A percentile compares a stretch with the other conserved stretches of the same genome.
Evolutionary conservation across 2,888 invertebrate genomes (phyloP).

Genomic region (Drosophila paramelanica): DNA sequence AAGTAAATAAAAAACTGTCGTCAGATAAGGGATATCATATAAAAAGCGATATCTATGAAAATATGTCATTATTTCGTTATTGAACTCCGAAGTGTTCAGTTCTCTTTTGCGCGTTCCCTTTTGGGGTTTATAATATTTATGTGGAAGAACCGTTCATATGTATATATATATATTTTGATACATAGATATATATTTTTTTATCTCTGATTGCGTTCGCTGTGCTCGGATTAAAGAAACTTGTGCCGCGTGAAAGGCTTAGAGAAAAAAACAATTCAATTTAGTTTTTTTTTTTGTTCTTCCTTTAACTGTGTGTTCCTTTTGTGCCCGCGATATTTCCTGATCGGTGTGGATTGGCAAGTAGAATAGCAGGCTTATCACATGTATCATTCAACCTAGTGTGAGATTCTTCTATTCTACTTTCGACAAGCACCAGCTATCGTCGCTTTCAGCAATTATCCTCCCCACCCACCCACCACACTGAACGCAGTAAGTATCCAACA

Average conservation of each 20-base stretch:
- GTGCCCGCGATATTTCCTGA: not conserved
- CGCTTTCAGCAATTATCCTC: conserved; percentile 3
- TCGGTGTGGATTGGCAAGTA: conserved; percentile 73
- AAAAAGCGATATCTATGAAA: conserved; percentile 81
- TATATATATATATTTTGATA: conserved; percentile 9
- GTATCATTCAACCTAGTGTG: conserved; percentile 61
- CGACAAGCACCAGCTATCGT: conserved; percentile 69
- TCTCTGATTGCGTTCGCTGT: conserved; percentile 11
- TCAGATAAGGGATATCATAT: conserved; percentile 77
- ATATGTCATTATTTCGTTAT: conserved; percentile 81
- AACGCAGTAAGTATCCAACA: conserved; percentile 36
- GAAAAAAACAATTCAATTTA: not conserved
- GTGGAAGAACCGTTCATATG: not conserved
- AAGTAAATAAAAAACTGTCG: conserved; percentile 67
- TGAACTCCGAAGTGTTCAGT: conserved; percentile 73
- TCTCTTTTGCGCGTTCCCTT: conserved; percentile 25
- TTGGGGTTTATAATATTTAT: not conserved
- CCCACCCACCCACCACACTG: not conserved
- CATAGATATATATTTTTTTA: conserved; percentile 4
- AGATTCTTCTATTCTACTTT: conserved; percentile 82
- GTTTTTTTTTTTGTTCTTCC: not conserved
- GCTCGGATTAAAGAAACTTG: conserved; percentile 28
- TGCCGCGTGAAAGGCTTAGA: not conserved
- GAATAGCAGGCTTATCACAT: conserved; percentile 81
- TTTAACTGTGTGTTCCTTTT: not conserved